Evolutionary conservation across 1,140 invertebrate species (phyloP).

Genomic region (Drosophila sucinea): DNA sequence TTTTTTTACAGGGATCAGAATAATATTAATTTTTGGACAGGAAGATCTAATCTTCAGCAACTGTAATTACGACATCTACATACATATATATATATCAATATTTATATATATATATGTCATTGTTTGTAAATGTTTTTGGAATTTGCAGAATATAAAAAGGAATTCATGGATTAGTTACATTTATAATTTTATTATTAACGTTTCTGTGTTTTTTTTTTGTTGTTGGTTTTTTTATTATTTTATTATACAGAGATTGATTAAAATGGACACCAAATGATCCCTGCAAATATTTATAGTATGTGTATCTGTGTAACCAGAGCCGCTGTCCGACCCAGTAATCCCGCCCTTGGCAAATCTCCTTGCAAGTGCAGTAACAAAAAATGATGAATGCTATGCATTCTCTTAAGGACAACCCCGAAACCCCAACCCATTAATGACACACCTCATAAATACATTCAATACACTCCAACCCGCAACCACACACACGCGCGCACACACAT

Average conservation of each 20-base stretch:
- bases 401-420: conserved; percentile 42
- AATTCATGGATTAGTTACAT: background rate
- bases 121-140: background rate
- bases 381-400: conserved; percentile 66
- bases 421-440: background rate
- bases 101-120: background rate
- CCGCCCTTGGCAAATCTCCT: conserved; percentile 45
- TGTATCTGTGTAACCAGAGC: conserved; percentile 41
- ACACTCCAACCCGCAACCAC: background rate
- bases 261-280: conserved; percentile 1
- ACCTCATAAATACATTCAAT: conserved; percentile 8
- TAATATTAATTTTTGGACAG: background rate
- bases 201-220: too few relatives aligned
- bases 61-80: background rate
- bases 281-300: background rate
- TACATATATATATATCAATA: background rate
- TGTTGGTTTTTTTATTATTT: background rate
- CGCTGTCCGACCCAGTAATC: conserved; percentile 65
- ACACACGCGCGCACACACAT: conserved; percentile 4
- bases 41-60: background rate
- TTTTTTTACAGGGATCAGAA: background rate
- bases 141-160: background rate
- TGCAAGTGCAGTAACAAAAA: background rate
- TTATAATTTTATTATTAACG: background rate
- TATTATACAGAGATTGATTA: background rate